Percentiles rank a stretch among this genome's conserved stretches.
phyloP scores from a whole-genome alignment of 2,797 vertebrate species.

The Gorsachius magnificus region DNA sequence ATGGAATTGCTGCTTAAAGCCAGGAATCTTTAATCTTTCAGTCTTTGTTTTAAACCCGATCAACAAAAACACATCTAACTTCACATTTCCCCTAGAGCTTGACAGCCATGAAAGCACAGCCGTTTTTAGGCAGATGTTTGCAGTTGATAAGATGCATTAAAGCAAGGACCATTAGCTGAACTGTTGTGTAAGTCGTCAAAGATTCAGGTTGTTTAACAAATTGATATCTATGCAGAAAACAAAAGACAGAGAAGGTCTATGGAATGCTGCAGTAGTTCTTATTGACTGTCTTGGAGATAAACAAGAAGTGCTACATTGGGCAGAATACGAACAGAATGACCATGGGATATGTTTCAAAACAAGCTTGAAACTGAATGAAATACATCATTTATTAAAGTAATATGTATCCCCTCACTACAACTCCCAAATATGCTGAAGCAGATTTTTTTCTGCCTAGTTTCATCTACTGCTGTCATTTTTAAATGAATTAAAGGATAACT shows the following conservation, averaged over 20 bases:
- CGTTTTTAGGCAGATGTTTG: conserved; percentile 54
- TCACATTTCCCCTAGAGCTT: conserved; percentile 6
- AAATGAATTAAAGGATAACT: background rate
- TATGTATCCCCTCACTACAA: background rate
- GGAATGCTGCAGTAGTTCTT: conserved; percentile 14
- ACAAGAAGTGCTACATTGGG: background rate
- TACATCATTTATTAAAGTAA: background rate
- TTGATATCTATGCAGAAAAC: conserved; percentile 13
- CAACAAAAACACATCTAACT: conserved; percentile 32
- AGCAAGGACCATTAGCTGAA: conserved; percentile 53
- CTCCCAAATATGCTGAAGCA: background rate
- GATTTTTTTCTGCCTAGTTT: background rate
- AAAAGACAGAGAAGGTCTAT: background rate
- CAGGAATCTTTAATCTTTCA: conserved; percentile 33
- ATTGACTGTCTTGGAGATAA: conserved; percentile 12
- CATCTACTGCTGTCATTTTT: background rate
- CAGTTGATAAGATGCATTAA: conserved; percentile 30
- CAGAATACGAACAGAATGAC: background rate
- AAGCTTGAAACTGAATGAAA: conserved; percentile 9
- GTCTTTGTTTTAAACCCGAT: conserved; percentile 35
- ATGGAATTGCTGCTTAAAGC: background rate
- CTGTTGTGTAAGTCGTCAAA: conserved; percentile 43
- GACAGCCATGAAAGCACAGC: conserved; percentile 34
- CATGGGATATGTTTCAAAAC: background rate
- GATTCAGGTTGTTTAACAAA: conserved; percentile 63